A percentile compares a stretch with the other conserved stretches of the same genome.
Evolutionary conservation across 2,888 invertebrate species (phyloP).

Genomic region (Chrysolina haemoptera): DNA sequence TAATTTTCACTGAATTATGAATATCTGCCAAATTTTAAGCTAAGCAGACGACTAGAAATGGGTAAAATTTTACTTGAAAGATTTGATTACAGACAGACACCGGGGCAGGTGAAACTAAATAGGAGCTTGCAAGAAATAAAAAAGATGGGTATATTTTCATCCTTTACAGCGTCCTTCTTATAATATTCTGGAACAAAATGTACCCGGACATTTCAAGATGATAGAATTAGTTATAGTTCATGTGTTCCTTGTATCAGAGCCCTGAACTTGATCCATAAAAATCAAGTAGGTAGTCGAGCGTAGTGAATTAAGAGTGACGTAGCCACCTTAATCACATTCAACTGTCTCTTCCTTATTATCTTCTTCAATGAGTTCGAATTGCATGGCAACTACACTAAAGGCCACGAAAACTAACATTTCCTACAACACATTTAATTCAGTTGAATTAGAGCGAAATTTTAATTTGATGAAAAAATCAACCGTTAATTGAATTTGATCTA

Average conservation of each 20-base stretch:
- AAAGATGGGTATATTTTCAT: too few relatives aligned
- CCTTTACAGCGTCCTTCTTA: too few relatives aligned
- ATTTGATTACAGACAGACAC: too few relatives aligned
- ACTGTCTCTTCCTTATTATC: conserved; percentile 53
- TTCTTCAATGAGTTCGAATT: conserved; percentile 51
- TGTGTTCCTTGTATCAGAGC: conserved; percentile 20
- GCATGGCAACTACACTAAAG: conserved; percentile 43
- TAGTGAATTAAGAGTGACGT: conserved; percentile 40
- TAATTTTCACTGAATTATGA: too few relatives aligned
- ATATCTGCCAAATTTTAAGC: too few relatives aligned
- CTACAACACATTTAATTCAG: conserved; percentile 10
- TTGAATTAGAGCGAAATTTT: background rate
- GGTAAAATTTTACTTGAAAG: too few relatives aligned
- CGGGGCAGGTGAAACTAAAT: too few relatives aligned
- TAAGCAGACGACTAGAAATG: too few relatives aligned
- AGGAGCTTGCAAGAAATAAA: too few relatives aligned
- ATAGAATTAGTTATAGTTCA: background rate
- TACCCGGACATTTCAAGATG: too few relatives aligned
- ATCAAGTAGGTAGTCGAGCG: conserved; percentile 34
- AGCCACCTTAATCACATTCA: conserved; percentile 48
- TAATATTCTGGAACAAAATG: too few relatives aligned
- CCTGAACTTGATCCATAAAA: conserved; percentile 42
- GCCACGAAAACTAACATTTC: conserved; percentile 35
- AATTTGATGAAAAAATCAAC: background rate
- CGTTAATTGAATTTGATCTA: background rate